Evolutionary conservation across 2,797 vertebrate species (phyloP).

Genomic region (Microhierax caerulescens): DNA sequence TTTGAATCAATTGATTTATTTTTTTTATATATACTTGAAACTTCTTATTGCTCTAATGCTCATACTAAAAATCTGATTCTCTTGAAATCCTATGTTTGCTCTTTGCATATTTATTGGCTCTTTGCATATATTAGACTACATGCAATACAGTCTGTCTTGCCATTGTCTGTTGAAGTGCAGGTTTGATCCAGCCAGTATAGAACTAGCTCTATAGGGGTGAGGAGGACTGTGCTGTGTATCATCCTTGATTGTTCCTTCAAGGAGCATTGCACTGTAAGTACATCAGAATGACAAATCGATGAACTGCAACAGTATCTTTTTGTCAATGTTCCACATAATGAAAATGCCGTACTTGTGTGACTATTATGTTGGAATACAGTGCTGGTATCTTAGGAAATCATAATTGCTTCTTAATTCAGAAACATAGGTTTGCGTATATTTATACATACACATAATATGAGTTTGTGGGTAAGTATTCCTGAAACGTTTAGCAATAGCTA

Average conservation of each 20-base stretch:
- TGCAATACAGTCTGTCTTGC: slow-evolving; percentile 89
- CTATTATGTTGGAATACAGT: slow-evolving; percentile 86
- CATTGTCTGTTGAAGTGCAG: slow-evolving; percentile 93
- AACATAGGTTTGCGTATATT: slow-evolving; percentile 71
- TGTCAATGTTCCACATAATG: slow-evolving; percentile 84
- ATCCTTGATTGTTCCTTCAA: slow-evolving; percentile 92
- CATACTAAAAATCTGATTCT: slow-evolving; percentile 78
- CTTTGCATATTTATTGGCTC: slow-evolving; percentile 87
- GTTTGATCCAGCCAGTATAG: slow-evolving; percentile 88
- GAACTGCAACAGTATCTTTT: slow-evolving; percentile 85
- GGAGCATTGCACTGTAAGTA: slow-evolving; percentile 98
- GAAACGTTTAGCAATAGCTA: slow-evolving; percentile 75
- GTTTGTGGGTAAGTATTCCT: slow-evolving; percentile 84
- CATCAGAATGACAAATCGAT: slow-evolving; percentile 88
- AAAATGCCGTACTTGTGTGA: slow-evolving; percentile 80
- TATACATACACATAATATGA: slow-evolving; percentile 59
- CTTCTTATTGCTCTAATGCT: slow-evolving; percentile 78
- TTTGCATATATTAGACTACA: slow-evolving; percentile 84
- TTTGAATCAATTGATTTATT: slow-evolving; percentile 73
- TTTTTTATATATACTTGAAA: slow-evolving; percentile 76
- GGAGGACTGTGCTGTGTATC: slow-evolving; percentile 92
- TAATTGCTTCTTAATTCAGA: slow-evolving; percentile 76
- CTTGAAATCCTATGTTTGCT: slow-evolving; percentile 83
- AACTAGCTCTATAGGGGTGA: slow-evolving; percentile 93
- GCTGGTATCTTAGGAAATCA: slow-evolving; percentile 75